Conservation (phyloP, 2,888 invertebrate species). For the Hypolimnas misippus region DNA sequence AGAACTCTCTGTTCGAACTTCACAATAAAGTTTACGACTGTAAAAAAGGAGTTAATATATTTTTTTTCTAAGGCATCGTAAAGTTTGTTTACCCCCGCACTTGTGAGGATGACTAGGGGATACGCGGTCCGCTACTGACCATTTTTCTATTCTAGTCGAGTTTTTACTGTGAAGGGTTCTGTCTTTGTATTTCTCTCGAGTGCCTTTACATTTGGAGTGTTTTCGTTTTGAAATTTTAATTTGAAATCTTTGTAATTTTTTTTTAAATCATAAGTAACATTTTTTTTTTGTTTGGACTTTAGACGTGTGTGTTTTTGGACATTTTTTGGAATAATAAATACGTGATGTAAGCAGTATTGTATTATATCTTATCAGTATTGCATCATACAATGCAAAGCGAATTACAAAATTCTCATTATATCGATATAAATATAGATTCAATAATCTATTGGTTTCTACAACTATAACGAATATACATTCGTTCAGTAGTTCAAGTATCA, state of each 20-base stretch:
- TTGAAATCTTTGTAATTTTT: background rate
- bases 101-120: conserved; percentile 69
- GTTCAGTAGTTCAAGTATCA: too few species aligned
- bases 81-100: conserved; percentile 68
- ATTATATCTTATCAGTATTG: too few species aligned
- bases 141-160: conserved; percentile 1
- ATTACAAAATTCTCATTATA: too few species aligned
- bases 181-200: conserved; percentile 17
- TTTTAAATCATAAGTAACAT: background rate
- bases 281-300: background rate
- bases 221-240: conserved; percentile 8
- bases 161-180: conserved; percentile 8
- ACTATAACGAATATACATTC: too few species aligned
- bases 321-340: too few species aligned
- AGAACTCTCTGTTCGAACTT: conserved; percentile 54
- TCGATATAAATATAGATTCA: too few species aligned
- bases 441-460: too few species aligned
- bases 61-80: conserved; percentile 62
- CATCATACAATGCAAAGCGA: too few species aligned
- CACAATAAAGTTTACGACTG: conserved; percentile 64
- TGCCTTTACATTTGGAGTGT: conserved; percentile 12
- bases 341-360: too few species aligned
- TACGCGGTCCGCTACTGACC: conserved; percentile 34
- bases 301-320: too few species aligned
- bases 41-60: conserved; percentile 61